phyloP scores from a whole-genome alignment of 35 echinoderm and acorn worm species.

The Anneissia japonica region DNA sequence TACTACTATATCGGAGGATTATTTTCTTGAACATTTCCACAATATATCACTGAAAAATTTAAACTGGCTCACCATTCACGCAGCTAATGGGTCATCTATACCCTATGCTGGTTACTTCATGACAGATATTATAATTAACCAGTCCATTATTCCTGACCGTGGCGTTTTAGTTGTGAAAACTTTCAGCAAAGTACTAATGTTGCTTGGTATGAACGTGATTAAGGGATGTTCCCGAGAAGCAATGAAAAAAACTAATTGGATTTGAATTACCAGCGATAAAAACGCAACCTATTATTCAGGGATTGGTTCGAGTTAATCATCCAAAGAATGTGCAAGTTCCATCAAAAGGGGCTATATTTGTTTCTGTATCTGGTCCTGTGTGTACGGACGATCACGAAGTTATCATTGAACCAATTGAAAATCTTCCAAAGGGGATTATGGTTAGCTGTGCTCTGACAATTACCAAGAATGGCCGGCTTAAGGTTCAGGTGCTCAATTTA shows the following conservation, averaged over 20 bases:
- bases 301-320: conserved; percentile 5
- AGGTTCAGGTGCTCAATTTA: conserved; percentile 14
- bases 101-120: conserved; percentile 34
- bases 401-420: conserved; percentile 6
- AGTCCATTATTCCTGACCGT: neutral
- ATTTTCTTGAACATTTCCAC: conserved; percentile 4
- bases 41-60: neutral
- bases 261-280: neutral
- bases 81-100: conserved; percentile 39
- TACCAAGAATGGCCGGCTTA: neutral
- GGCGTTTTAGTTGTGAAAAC: conserved; percentile 7
- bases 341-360: neutral
- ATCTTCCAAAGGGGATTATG: conserved; percentile 6
- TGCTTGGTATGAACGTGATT: neutral
- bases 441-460: neutral
- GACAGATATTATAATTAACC: neutral
- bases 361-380: neutral
- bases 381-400: conserved; percentile 5
- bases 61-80: conserved; percentile 18
- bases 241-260: neutral
- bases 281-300: neutral
- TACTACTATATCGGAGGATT: conserved; percentile 5
- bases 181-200: neutral
- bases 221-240: neutral
- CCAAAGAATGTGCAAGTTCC: neutral